Conservation (phyloP, 92 coral and sea anemone genomes). For the Siderastrea siderea region DNA sequence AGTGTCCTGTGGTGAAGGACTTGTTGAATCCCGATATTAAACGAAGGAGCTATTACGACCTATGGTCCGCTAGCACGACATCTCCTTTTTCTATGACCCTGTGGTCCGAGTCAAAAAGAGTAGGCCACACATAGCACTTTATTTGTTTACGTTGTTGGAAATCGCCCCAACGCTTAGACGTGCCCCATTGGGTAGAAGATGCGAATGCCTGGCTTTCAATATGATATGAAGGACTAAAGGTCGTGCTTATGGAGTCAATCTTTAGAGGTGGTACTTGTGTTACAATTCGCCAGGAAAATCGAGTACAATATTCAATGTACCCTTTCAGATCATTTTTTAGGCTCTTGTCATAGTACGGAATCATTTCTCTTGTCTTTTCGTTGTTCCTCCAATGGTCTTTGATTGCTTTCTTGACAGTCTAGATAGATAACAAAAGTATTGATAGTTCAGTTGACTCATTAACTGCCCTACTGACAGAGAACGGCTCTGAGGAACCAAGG, state of each 20-base stretch:
- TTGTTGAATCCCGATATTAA: too few species aligned
- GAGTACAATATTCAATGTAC: not conserved
- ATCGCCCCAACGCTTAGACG: not conserved
- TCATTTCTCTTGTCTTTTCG: not conserved
- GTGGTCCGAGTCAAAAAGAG: not conserved
- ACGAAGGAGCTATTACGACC: too few species aligned
- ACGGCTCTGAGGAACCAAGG: too few species aligned
- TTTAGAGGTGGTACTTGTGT: conserved; percentile 8
- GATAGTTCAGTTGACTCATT: not conserved
- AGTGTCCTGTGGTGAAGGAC: too few species aligned
- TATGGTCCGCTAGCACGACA: not conserved
- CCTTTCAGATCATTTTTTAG: not conserved
- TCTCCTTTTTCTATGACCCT: conserved; percentile 2
- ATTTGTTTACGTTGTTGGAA: not conserved
- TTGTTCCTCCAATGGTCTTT: not conserved
- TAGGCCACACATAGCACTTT: not conserved
- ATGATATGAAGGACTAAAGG: not conserved
- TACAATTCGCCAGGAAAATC: conserved; percentile 2
- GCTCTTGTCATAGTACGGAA: not conserved
- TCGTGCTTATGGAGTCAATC: not conserved
- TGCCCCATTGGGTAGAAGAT: not conserved
- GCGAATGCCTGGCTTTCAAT: conserved; percentile 7
- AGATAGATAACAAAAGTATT: not conserved
- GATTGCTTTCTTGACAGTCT: not conserved
- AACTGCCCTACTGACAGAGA: too few species aligned